Evolutionary conservation across 2,797 vertebrate species (phyloP).

Genomic region (Nannoperca australis): DNA sequence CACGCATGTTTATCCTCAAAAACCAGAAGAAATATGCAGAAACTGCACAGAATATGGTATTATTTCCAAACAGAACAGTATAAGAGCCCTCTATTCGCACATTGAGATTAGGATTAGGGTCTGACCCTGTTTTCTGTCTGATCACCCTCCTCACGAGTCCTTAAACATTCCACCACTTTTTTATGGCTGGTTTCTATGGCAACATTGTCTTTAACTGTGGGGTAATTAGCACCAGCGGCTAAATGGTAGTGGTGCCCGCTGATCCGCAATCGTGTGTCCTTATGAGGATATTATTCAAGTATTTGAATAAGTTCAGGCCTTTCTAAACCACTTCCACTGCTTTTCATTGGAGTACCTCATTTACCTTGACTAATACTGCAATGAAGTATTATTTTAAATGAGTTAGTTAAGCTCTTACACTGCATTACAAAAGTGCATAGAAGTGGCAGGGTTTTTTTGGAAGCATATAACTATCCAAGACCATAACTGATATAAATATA

Average conservation of each 20-base stretch:
- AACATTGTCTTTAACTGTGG: constrained; percentile 17
- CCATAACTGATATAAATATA: constrained; percentile 1
- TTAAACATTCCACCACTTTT: constrained; percentile 37
- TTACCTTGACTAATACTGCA: background rate
- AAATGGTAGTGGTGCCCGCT: background rate
- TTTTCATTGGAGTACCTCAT: background rate
- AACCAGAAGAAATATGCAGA: background rate
- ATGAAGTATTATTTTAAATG: background rate
- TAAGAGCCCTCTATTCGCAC: background rate
- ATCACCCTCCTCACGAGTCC: constrained; percentile 18
- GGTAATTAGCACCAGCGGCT: constrained; percentile 10
- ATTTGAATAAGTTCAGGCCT: background rate
- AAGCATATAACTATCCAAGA: background rate
- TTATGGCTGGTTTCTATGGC: constrained; percentile 42
- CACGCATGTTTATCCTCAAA: background rate
- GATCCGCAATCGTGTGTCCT: background rate
- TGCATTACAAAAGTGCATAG: background rate
- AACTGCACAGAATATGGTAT: background rate
- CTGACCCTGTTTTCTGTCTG: constrained; percentile 11
- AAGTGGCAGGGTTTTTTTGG: background rate
- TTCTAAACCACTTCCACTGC: background rate
- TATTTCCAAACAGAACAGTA: background rate
- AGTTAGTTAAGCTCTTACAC: background rate
- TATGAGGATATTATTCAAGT: background rate
- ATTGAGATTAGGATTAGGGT: constrained; percentile 26